phyloP scores from a whole-genome alignment of 2,113 vertebrate species.

The Athene noctua region DNA sequence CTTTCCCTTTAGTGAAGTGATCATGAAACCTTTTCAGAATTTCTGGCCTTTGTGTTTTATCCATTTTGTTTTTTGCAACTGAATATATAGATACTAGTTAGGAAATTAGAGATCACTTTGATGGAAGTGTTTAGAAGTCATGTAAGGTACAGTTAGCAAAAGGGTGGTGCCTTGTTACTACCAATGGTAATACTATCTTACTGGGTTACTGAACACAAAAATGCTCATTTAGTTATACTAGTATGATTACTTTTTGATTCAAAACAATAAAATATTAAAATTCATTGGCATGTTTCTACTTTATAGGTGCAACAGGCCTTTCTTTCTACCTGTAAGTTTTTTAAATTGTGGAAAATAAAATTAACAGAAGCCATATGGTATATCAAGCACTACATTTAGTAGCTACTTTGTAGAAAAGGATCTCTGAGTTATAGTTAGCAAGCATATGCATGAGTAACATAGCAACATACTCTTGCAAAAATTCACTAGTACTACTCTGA shows the following conservation, averaged over 20 bases:
- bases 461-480: background rate
- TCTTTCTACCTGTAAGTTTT: background rate
- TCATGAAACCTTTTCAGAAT: background rate
- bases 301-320: background rate
- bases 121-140: background rate
- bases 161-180: background rate
- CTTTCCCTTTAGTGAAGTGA: background rate
- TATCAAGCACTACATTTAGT: background rate
- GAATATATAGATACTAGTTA: fast-evolving
- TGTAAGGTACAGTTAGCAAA: background rate
- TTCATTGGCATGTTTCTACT: background rate
- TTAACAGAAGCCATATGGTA: background rate
- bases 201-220: background rate
- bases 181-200: background rate
- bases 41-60: background rate
- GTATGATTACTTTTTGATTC: background rate
- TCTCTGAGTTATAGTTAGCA: background rate
- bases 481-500: background rate
- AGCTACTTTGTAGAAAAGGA: background rate
- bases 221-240: background rate
- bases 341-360: background rate
- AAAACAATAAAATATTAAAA: background rate
- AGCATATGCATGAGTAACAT: fast-evolving
- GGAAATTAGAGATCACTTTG: background rate
- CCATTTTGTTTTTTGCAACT: background rate